phyloP scores from a whole-genome alignment of 2,888 invertebrate species.

The Archips crataeganus region DNA sequence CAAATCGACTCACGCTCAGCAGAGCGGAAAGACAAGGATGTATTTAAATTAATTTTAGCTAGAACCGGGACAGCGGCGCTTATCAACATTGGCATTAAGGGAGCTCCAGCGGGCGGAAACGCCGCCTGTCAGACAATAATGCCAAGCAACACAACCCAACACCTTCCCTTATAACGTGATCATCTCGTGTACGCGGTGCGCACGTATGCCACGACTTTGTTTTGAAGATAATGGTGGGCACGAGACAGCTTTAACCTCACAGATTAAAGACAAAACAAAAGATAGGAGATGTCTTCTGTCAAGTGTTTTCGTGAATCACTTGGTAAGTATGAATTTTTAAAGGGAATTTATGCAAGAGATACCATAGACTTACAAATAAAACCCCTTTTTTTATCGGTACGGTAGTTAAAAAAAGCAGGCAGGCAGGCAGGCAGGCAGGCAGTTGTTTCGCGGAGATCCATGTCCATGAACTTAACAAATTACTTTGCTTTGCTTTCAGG shows the following conservation, averaged over 20 bases:
- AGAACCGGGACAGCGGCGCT: constrained; percentile 49
- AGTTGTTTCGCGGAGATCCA: too few species aligned
- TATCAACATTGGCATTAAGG: constrained; percentile 48
- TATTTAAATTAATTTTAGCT: constrained; percentile 78
- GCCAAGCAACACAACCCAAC: constrained; percentile 35
- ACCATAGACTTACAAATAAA: too few species aligned
- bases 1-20: constrained; percentile 74
- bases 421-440: too few species aligned
- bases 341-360: too few species aligned
- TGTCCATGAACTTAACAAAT: too few species aligned
- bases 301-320: too few species aligned
- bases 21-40: constrained; percentile 77
- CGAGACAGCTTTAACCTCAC: not conserved
- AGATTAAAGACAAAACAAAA: not conserved
- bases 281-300: too few species aligned
- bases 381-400: too few species aligned
- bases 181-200: constrained; percentile 7
- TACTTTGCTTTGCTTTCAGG: too few species aligned
- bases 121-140: constrained; percentile 37
- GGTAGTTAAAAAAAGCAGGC: too few species aligned
- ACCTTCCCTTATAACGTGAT: constrained; percentile 38
- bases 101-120: constrained; percentile 33
- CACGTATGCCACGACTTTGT: constrained; percentile 1
- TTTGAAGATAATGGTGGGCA: not conserved
- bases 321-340: too few species aligned